Percentiles rank a stretch among this genome's conserved stretches.
Evolutionary conservation across 2,113 vertebrate genomes (phyloP).

Genomic region (Ia io): DNA sequence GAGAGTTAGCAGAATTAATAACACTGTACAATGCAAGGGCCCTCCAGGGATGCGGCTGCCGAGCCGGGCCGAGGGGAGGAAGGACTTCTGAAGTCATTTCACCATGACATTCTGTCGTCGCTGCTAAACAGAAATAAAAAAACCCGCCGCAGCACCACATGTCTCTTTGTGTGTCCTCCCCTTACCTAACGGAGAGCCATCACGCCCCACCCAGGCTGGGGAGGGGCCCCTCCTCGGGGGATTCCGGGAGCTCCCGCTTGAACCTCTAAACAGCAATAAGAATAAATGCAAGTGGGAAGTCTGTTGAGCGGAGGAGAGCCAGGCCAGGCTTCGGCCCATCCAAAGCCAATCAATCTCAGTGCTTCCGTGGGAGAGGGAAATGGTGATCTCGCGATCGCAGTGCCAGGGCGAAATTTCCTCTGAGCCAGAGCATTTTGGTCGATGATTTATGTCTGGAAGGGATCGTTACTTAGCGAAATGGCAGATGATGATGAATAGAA

Average conservation of each 20-base stretch:
- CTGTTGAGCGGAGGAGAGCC: slow-evolving; percentile 90
- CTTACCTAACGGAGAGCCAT: slow-evolving; percentile 96
- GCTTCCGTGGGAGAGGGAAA: slow-evolving; percentile 92
- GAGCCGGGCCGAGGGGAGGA: slow-evolving; percentile 84
- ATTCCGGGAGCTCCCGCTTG: slow-evolving; percentile 79
- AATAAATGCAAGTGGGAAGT: slow-evolving; percentile 94
- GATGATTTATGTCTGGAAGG: slow-evolving; percentile 86
- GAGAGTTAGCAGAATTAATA: slow-evolving; percentile 89
- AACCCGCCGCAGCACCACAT: slow-evolving; percentile 84
- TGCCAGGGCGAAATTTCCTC: slow-evolving; percentile 86
- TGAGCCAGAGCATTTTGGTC: slow-evolving; percentile 86
- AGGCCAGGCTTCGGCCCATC: slow-evolving; percentile 93
- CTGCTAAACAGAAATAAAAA: slow-evolving; percentile 87
- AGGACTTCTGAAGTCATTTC: slow-evolving; percentile 87
- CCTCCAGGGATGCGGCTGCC: slow-evolving; percentile 83
- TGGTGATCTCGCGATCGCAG: slow-evolving; percentile 92
- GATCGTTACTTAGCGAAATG: slow-evolving; percentile 88
- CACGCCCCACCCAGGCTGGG: slow-evolving; percentile 86
- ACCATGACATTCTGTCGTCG: slow-evolving; percentile 88
- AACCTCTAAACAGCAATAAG: slow-evolving; percentile 90
- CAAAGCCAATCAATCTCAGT: slow-evolving; percentile 97
- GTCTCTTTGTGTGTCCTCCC: slow-evolving; percentile 88
- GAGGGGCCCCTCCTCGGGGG: slow-evolving; percentile 79
- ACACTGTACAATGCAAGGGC: slow-evolving; percentile 86
- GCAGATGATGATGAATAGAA: slow-evolving; percentile 86